Conservation (phyloP, 1,140 invertebrate species). For the Trypoxylus dichotomus region DNA sequence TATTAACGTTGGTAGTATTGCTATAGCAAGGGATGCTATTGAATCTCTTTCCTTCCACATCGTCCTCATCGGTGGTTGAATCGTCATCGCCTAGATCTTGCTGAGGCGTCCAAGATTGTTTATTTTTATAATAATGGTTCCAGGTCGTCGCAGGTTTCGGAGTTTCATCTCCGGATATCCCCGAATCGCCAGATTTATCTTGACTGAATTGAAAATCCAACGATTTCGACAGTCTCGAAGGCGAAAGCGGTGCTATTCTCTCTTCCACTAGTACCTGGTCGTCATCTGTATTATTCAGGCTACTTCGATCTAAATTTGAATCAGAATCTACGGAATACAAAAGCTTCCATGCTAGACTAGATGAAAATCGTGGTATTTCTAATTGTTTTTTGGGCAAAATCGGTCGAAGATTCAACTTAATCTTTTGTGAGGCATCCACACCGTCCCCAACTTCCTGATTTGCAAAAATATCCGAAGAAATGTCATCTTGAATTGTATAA, state of each 20-base stretch:
- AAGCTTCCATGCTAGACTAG: slow-evolving; percentile 78
- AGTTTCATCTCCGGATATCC: slow-evolving; percentile 73
- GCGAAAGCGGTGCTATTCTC: slow-evolving; percentile 59
- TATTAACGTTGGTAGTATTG: slow-evolving; percentile 1
- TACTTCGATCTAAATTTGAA: slow-evolving; percentile 43
- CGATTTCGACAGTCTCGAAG: slow-evolving; percentile 49
- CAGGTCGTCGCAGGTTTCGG: slow-evolving; percentile 33
- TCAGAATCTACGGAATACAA: slow-evolving; percentile 55
- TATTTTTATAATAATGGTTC: background rate
- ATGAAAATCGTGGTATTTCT: slow-evolving; percentile 77
- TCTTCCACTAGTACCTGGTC: slow-evolving; percentile 56
- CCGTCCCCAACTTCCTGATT: background rate
- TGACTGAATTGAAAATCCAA: slow-evolving; percentile 52
- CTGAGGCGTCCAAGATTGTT: slow-evolving; percentile 73
- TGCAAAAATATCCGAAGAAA: background rate
- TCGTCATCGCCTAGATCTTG: slow-evolving; percentile 72
- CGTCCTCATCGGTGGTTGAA: slow-evolving; percentile 52
- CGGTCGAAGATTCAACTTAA: slow-evolving; percentile 72
- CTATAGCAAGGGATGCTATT: background rate
- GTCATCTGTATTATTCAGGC: slow-evolving; percentile 43
- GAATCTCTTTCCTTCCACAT: background rate
- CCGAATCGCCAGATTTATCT: slow-evolving; percentile 78
- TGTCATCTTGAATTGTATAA: background rate
- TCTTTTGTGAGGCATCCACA: slow-evolving; percentile 41
- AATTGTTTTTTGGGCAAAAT: slow-evolving; percentile 75